These are phyloP conservation scores for Euzetes globulus DNA, from an alignment of 2,888 invertebrate genomes.

Conservation along the genomic window DNA sequence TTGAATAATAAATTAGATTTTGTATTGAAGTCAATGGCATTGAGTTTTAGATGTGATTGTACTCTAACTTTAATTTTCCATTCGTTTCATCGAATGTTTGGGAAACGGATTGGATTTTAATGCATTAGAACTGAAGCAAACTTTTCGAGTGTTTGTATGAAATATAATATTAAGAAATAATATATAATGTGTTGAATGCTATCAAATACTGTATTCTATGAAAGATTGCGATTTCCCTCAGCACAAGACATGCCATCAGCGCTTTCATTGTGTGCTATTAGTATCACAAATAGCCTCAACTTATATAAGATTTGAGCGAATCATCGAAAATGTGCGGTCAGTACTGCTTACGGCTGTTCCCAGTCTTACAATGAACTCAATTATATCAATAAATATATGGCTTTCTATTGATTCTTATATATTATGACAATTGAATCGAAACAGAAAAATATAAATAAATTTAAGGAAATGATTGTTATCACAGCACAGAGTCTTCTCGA, in stretches of 20 bases:
- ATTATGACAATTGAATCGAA: background rate
- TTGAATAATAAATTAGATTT: constrained; percentile 1
- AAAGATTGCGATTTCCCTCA: background rate
- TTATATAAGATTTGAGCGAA: constrained; percentile 14
- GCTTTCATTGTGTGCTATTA: constrained; percentile 2
- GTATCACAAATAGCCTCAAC: constrained; percentile 15
- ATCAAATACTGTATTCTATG: background rate
- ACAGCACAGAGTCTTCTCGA: background rate
- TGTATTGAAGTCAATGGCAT: background rate
- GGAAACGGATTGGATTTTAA: constrained; percentile 10
- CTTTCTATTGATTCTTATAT: background rate
- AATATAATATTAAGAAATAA: background rate
- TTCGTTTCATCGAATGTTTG: constrained; percentile 12
- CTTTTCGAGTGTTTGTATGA: background rate
- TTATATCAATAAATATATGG: constrained; percentile 8
- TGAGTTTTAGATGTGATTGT: background rate
- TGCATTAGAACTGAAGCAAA: background rate
- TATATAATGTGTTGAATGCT: background rate
- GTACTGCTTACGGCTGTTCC: constrained; percentile 6
- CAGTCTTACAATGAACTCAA: background rate
- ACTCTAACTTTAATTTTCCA: background rate
- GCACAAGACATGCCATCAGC: constrained; percentile 1
- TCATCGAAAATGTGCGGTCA: constrained; percentile 22
- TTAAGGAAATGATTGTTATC: background rate
- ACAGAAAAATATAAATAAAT: background rate